phyloP scores from a whole-genome alignment of 2,797 vertebrate genomes.

The Hemibagrus guttatus region DNA sequence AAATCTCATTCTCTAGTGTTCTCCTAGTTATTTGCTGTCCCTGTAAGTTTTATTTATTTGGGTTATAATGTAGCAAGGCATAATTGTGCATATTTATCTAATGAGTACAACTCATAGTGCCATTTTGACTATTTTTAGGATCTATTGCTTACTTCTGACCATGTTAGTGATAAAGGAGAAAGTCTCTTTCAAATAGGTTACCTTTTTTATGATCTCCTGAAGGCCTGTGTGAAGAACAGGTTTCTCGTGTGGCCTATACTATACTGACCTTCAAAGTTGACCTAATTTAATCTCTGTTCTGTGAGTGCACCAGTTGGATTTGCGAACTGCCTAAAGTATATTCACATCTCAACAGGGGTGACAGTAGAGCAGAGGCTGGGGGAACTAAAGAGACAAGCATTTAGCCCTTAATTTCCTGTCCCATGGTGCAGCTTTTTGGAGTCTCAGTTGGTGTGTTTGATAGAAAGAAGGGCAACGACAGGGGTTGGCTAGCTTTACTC shows the following conservation, averaged over 20 bases:
- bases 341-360: constrained; percentile 62
- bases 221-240: constrained; percentile 34
- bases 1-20: constrained; percentile 60
- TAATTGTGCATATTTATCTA: neutral
- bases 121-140: neutral
- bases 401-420: constrained; percentile 69
- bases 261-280: constrained; percentile 49
- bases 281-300: constrained; percentile 76
- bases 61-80: neutral
- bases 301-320: constrained; percentile 70
- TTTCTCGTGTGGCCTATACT: constrained; percentile 65
- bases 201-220: constrained; percentile 47
- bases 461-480: constrained; percentile 69
- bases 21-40: constrained; percentile 25
- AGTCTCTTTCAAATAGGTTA: neutral
- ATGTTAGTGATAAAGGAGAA: neutral
- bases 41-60: neutral
- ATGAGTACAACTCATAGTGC: neutral
- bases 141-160: neutral
- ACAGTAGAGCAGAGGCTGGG: constrained; percentile 49
- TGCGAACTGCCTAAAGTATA: constrained; percentile 68
- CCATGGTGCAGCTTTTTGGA: constrained; percentile 76
- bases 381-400: constrained; percentile 64
- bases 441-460: constrained; percentile 74
- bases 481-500: constrained; percentile 73